phyloP scores from a whole-genome alignment of 2,888 invertebrate species.

The Frankliniella intonsa region DNA sequence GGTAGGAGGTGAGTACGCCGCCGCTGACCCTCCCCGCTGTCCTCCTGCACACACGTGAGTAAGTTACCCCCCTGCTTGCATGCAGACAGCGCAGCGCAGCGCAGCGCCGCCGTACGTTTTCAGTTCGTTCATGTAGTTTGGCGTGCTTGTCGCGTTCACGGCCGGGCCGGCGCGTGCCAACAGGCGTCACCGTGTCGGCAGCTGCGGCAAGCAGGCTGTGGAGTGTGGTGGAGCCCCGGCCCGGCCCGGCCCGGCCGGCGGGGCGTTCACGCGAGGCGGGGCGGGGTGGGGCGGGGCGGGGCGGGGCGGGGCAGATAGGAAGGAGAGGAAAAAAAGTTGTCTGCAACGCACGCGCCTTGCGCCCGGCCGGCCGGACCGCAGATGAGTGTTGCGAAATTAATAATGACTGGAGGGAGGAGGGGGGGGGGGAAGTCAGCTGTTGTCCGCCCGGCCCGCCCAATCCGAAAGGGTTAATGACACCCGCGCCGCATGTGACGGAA shows the following conservation, averaged over 20 bases:
- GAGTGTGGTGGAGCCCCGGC: too few relatives aligned
- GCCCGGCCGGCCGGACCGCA: neutral
- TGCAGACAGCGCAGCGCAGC: too few relatives aligned
- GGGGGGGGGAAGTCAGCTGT: neutral
- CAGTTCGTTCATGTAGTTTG: too few relatives aligned
- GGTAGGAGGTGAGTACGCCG: too few relatives aligned
- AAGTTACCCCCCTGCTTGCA: too few relatives aligned
- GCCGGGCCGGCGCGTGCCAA: too few relatives aligned
- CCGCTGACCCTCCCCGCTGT: too few relatives aligned
- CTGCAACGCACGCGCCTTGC: neutral
- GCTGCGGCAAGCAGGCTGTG: too few relatives aligned
- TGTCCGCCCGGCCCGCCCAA: neutral
- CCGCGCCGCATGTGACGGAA: neutral
- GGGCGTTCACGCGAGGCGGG: neutral
- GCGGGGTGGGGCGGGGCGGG: neutral
- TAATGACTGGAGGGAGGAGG: neutral
- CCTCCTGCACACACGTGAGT: too few relatives aligned
- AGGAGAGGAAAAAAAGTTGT: neutral
- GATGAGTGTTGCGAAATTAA: conserved; percentile 20
- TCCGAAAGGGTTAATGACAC: conserved; percentile 1
- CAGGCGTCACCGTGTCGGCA: too few relatives aligned
- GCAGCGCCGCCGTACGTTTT: too few relatives aligned
- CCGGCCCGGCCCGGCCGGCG: neutral
- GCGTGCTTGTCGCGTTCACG: too few relatives aligned
- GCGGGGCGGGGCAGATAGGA: neutral